Base-by-base conservation (phyloP, 2,113 vertebrate species). In the Polypterus senegalus region DNA sequence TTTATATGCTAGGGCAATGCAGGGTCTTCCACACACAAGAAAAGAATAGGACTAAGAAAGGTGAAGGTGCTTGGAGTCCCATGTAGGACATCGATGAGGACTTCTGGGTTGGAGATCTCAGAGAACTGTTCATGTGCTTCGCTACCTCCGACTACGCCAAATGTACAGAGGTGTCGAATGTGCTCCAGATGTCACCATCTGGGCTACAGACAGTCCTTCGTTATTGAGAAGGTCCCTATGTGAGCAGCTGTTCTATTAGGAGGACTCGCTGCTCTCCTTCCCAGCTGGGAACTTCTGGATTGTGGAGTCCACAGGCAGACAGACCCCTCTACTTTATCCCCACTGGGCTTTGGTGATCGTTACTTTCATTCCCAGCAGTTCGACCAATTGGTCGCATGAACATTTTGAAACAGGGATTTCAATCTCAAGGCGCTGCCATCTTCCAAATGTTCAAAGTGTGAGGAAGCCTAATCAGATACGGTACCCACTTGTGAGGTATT, bases 281-380 rank as follows among this genome's bases (percentile, higher is more conserved):
- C 70, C 69, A 67, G 82, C 4, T 81, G 81, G 49, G 70, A 63
- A 75, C 77, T 68, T 71, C 82, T 47, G 92, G 97, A 70, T 71
- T 81, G 69, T 67, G 82, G 43, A 77, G 85, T 65, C 77, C 83
- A 47, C 84, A 86, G 69, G 76, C 68, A 62, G 78, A 85, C 62
- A 75, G 80, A 66, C 84, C 48, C 71, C 49, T 81, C 83, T 67
- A 71, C 81, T 54, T 76, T 86, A 62, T 69, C 71, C 71, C 70
- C 81, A 54, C 66, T 48, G 63, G 44, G 46, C 3, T 83, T 85
- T 77, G 73, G 81, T 68, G 70, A 76, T 63, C 66, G 71, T 73
- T 70, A 67, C 48, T 75, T 57, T 51, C 72, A 79, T 65, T 49
- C 72, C 53, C 72, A 79, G 48, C 78, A 81, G 27, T 27, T 27